Percentiles rank a stretch among this genome's conserved stretches.
phyloP scores from a whole-genome alignment of 2,888 invertebrate genomes.

The Acleris emargana region DNA sequence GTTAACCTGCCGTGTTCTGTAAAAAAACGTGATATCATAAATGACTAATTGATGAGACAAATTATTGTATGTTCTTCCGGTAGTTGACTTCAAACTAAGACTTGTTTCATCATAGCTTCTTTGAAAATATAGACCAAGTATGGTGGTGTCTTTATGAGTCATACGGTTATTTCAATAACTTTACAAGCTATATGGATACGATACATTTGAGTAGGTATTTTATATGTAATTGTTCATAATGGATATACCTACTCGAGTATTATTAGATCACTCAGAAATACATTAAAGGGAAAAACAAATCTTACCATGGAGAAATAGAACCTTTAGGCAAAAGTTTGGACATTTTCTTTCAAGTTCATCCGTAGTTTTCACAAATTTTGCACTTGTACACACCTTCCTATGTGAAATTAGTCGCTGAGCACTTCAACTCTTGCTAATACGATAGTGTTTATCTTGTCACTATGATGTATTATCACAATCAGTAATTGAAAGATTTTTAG shows the following conservation, averaged over 20 bases:
- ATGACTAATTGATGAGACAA: constrained; percentile 11
- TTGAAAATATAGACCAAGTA: too few species aligned
- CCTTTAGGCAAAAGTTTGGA: too few species aligned
- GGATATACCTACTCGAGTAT: too few species aligned
- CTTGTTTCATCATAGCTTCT: not conserved
- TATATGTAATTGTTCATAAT: too few species aligned
- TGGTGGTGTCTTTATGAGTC: too few species aligned
- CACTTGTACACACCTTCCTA: constrained; percentile 25
- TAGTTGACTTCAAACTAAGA: not conserved
- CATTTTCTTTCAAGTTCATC: constrained; percentile 20
- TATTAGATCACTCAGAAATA: too few species aligned
- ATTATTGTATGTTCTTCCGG: not conserved
- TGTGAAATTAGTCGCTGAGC: constrained; percentile 22
- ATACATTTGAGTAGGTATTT: too few species aligned
- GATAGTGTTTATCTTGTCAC: constrained; percentile 4
- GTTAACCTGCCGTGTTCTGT: constrained; percentile 8
- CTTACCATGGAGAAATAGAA: too few species aligned
- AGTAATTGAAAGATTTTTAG: not conserved
- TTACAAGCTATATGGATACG: too few species aligned
- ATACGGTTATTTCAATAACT: too few species aligned
- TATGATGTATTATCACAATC: not conserved
- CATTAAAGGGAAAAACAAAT: too few species aligned
- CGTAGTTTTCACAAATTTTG: constrained; percentile 40
- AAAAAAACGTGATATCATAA: constrained; percentile 5
- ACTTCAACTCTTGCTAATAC: constrained; percentile 14